These are phyloP conservation scores for Chionomys nivalis DNA, from an alignment of 2,113 vertebrate species.

Conservation along the genomic window DNA sequence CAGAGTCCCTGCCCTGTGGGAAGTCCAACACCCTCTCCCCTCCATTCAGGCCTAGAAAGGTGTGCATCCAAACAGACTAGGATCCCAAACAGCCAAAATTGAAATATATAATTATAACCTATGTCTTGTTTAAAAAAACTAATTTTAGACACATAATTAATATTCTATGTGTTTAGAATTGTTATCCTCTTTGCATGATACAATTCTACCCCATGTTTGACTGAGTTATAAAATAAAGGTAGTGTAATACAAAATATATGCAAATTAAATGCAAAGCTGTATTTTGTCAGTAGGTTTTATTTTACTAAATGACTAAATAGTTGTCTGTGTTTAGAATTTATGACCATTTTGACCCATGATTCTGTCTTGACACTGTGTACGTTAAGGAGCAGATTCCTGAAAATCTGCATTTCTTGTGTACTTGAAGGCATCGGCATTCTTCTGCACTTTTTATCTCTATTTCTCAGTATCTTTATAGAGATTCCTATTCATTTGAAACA, in stretches of 20 bases:
- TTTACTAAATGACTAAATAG: slow-evolving; percentile 26
- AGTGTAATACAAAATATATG: not conserved
- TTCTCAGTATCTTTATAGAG: slow-evolving; percentile 19
- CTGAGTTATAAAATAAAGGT: not conserved
- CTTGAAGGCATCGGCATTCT: not conserved
- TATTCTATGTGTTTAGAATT: not conserved
- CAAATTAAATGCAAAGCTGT: slow-evolving; percentile 10
- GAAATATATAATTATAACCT: not conserved
- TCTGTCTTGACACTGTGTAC: not conserved
- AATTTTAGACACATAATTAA: too few species aligned
- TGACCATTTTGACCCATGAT: not conserved
- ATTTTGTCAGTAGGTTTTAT: not conserved
- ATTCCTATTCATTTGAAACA: slow-evolving; percentile 67
- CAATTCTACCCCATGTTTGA: not conserved
- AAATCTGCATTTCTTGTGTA: slow-evolving; percentile 25
- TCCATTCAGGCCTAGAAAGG: too few species aligned
- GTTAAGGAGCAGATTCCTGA: not conserved
- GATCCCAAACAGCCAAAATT: not conserved
- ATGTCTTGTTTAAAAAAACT: slow-evolving; percentile 26
- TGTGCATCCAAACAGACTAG: too few species aligned
- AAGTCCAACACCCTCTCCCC: too few species aligned
- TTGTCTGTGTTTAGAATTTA: not conserved
- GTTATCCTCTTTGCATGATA: not conserved
- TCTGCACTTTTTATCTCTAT: slow-evolving; percentile 47
- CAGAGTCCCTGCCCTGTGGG: too few species aligned